Conservation (phyloP, 2,888 invertebrate genomes). For the Drosophila helvetica region DNA sequence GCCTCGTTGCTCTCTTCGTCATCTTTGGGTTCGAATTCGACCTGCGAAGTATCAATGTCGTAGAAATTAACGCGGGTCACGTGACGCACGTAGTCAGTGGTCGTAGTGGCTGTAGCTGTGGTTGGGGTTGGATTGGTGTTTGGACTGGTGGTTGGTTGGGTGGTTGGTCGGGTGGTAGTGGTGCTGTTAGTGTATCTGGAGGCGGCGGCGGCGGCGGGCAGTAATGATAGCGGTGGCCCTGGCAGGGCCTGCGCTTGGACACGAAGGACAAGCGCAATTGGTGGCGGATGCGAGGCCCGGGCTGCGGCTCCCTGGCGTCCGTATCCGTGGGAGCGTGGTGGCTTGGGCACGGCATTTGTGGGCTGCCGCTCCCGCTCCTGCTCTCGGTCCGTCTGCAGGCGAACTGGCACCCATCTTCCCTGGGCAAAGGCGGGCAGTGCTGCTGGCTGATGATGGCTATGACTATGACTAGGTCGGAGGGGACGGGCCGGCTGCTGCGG, state of each 20-base stretch:
- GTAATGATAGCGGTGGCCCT: conserved; percentile 14
- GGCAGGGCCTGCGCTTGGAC: conserved; percentile 48
- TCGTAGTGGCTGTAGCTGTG: conserved; percentile 60
- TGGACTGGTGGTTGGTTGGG: conserved; percentile 8
- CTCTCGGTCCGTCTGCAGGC: conserved; percentile 16
- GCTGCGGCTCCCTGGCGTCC: conserved; percentile 1
- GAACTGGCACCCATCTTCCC: conserved; percentile 21
- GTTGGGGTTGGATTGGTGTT: conserved; percentile 4
- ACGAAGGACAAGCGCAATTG: conserved; percentile 61
- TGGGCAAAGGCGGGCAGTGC: conserved; percentile 35
- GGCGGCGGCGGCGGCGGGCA: conserved; percentile 22
- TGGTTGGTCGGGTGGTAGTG: conserved; percentile 1
- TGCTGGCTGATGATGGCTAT: conserved; percentile 53
- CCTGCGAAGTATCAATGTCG: conserved; percentile 84
- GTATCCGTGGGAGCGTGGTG: conserved; percentile 72
- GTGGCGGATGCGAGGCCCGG: conserved; percentile 34
- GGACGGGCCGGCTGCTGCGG: conserved; percentile 27
- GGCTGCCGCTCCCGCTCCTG: conserved; percentile 50
- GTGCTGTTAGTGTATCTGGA: conserved; percentile 39
- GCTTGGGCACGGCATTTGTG: conserved; percentile 81
- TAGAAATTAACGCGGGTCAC: conserved; percentile 85
- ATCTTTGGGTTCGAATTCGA: conserved; percentile 85
- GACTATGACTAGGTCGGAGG: conserved; percentile 70
- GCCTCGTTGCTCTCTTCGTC: conserved; percentile 87
- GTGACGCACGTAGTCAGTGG: conserved; percentile 83